Conservation (phyloP, 2,888 invertebrate species). For the Apamea sordens region DNA sequence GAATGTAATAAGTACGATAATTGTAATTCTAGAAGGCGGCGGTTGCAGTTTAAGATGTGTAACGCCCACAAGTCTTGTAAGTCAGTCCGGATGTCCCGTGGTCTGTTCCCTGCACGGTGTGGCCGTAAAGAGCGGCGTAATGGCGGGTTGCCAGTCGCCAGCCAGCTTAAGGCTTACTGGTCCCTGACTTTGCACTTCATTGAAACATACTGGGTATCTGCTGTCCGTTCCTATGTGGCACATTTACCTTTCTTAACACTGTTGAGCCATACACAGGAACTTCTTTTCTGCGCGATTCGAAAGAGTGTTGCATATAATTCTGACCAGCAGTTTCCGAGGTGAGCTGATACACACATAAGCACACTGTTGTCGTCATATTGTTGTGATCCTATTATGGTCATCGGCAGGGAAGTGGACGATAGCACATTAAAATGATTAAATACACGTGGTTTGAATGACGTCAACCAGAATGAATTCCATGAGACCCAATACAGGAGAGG, state of each 20-base stretch:
- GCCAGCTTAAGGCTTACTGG: slow-evolving; percentile 32
- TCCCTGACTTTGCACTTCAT: slow-evolving; percentile 43
- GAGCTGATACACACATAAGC: not conserved
- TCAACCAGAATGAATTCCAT: slow-evolving; percentile 48
- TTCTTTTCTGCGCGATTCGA: not conserved
- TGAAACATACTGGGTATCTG: slow-evolving; percentile 35
- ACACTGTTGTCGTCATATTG: slow-evolving; percentile 29
- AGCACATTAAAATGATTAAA: slow-evolving; percentile 66
- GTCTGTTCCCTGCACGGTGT: slow-evolving; percentile 38
- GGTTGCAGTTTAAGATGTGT: slow-evolving; percentile 23
- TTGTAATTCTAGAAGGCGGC: slow-evolving; percentile 18
- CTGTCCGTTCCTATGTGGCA: slow-evolving; percentile 3
- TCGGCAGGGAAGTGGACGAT: slow-evolving; percentile 69
- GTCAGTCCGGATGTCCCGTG: slow-evolving; percentile 61
- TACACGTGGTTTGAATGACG: slow-evolving; percentile 68
- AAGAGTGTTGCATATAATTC: not conserved
- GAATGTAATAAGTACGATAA: slow-evolving; percentile 30
- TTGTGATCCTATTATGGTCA: slow-evolving; percentile 49
- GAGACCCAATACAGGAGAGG: slow-evolving; percentile 35
- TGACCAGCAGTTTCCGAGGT: not conserved
- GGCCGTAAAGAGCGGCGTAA: slow-evolving; percentile 38
- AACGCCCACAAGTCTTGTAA: slow-evolving; percentile 31
- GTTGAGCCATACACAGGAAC: not conserved
- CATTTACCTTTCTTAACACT: not conserved
- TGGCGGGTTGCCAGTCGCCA: slow-evolving; percentile 57